Evolutionary conservation across 2,113 vertebrate genomes (phyloP).

Genomic region (Psilopogon haemacephalus): DNA sequence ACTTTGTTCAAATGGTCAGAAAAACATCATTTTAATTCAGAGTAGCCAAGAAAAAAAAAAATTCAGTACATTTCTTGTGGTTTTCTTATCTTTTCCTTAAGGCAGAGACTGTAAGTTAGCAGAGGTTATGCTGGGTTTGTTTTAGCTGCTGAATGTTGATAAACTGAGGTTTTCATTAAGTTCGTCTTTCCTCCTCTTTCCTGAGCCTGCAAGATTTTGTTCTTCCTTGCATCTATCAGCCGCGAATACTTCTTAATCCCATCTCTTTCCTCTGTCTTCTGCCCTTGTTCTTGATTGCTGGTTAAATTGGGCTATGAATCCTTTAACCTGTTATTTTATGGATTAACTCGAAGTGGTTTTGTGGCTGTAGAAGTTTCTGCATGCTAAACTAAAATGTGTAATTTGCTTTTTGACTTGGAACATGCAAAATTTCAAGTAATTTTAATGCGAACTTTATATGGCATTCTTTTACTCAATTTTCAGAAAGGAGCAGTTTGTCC

Average conservation of each 20-base stretch:
- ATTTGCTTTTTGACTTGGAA: not conserved
- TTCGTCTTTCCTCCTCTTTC: not conserved
- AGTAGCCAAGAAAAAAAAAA: not conserved
- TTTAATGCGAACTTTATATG: not conserved
- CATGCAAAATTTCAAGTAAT: not conserved
- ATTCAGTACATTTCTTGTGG: not conserved
- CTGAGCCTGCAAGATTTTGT: not conserved
- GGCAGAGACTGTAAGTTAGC: not conserved
- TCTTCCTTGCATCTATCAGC: not conserved
- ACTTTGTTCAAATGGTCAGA: not conserved
- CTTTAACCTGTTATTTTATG: not conserved
- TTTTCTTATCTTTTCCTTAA: not conserved
- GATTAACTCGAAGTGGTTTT: not conserved
- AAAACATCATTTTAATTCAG: not conserved
- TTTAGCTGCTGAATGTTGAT: not conserved
- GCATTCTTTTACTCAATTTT: not conserved
- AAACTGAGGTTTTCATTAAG: not conserved
- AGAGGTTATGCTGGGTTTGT: not conserved
- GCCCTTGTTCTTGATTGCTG: not conserved
- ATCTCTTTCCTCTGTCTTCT: not conserved
- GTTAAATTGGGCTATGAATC: not conserved
- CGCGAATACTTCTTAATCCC: not conserved
- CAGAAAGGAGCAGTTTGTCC: not conserved
- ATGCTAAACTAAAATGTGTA: not conserved
- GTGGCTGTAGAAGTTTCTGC: not conserved